phyloP scores from a whole-genome alignment of 2,888 invertebrate genomes.

The Campaea margaritaria region DNA sequence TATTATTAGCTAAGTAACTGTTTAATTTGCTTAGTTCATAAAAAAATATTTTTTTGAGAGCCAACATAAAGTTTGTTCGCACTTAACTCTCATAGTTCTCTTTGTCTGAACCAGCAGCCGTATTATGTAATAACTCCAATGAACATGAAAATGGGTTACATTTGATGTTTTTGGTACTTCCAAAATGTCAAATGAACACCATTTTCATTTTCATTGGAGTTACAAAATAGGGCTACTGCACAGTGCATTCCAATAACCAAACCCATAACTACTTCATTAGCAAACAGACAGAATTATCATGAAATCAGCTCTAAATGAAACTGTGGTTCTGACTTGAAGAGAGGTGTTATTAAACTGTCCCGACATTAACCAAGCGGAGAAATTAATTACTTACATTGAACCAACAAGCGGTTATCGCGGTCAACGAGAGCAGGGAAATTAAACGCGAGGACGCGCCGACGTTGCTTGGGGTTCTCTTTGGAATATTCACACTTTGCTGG shows the following conservation, averaged over 20 bases:
- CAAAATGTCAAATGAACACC: too few species aligned
- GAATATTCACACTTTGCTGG: conserved; percentile 36
- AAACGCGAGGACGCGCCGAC: conserved; percentile 64
- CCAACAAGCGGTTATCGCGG: conserved; percentile 72
- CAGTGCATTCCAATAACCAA: neutral
- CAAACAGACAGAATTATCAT: neutral
- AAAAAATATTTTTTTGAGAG: too few species aligned
- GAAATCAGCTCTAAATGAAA: conserved; percentile 29
- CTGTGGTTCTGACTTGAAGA: conserved; percentile 40
- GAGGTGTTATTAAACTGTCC: conserved; percentile 62
- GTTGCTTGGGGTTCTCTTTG: conserved; percentile 57
- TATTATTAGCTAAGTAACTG: too few species aligned
- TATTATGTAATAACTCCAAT: too few species aligned
- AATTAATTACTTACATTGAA: conserved; percentile 75
- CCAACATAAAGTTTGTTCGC: too few species aligned
- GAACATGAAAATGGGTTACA: too few species aligned
- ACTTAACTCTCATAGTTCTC: too few species aligned
- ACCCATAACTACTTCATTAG: neutral
- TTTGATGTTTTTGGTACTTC: too few species aligned
- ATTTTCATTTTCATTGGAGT: too few species aligned
- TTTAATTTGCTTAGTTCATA: too few species aligned
- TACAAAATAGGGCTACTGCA: too few species aligned
- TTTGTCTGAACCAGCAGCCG: too few species aligned
- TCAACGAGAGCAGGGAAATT: conserved; percentile 67
- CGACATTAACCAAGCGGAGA: conserved; percentile 63